These are phyloP conservation scores for Coelinius sp. DNA, from an alignment of 2,888 invertebrate genomes.

Conservation along the genomic window DNA sequence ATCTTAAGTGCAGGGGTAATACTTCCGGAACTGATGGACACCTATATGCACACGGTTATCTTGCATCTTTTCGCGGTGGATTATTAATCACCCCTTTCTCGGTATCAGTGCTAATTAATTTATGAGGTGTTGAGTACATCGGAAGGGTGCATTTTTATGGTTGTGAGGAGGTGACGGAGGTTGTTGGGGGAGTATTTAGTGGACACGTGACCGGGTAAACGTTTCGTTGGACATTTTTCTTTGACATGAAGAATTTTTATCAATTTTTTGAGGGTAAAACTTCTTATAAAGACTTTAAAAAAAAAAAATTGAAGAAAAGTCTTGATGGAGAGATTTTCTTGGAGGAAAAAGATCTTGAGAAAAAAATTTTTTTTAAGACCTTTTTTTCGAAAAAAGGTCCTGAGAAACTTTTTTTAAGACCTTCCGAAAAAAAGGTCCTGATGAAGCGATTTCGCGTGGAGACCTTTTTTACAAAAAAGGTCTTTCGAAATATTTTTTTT, in stretches of 20 bases:
- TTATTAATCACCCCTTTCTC: neutral
- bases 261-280: no score
- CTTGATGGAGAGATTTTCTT: no score
- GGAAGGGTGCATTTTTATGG: conserved; percentile 62
- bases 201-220: neutral
- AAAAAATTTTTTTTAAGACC: no score
- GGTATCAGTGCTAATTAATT: conserved; percentile 55
- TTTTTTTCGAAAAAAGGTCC: no score
- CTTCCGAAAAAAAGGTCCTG: no score
- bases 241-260: neutral
- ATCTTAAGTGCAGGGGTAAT: neutral
- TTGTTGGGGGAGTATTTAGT: conserved; percentile 37
- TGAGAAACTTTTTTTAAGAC: no score
- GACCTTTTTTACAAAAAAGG: no score
- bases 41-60: neutral
- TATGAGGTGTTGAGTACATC: conserved; percentile 59
- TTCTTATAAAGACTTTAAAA: neutral
- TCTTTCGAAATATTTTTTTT: no score
- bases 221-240: neutral
- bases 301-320: no score
- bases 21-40: neutral
- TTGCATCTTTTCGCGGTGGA: neutral
- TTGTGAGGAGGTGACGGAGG: neutral
- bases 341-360: no score
- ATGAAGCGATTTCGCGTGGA: no score